Evolutionary conservation across 2,797 vertebrate genomes (phyloP).

Genomic region (Smutsia gigantea): DNA sequence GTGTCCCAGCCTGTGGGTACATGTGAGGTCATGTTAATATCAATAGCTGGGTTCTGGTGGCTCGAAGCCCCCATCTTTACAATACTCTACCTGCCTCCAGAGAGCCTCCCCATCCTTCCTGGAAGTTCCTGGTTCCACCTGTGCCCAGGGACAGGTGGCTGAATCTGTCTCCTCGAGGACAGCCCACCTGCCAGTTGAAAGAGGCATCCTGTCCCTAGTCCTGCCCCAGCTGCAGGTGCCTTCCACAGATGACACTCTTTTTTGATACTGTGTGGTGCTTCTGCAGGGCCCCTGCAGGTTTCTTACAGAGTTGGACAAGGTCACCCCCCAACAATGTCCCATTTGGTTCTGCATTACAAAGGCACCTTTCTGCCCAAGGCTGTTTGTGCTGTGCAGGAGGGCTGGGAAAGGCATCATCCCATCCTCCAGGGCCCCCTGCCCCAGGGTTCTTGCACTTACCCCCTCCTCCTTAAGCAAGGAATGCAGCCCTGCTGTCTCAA

Average conservation of each 20-base stretch:
- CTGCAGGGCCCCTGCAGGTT: not conserved
- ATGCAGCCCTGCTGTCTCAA: not conserved
- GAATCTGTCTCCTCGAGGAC: not conserved
- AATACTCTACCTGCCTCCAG: not conserved
- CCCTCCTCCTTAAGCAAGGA: not conserved
- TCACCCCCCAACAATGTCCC: not conserved
- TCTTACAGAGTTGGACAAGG: no score
- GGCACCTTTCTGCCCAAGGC: not conserved
- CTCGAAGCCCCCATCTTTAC: not conserved
- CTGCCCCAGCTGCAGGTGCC: accelerated
- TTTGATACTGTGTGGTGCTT: not conserved
- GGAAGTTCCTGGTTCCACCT: not conserved
- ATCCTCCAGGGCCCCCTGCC: accelerated
- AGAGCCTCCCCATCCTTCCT: not conserved
- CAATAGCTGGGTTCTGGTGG: not conserved
- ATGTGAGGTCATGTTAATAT: not conserved
- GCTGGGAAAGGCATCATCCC: not conserved
- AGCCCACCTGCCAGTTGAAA: not conserved
- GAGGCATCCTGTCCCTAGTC: not conserved
- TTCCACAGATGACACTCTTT: not conserved
- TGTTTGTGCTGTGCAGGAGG: not conserved
- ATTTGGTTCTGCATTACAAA: not conserved
- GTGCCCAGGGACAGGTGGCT: not conserved
- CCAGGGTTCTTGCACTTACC: not conserved
- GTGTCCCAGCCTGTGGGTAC: not conserved